These are phyloP conservation scores for Zaprionus inermis DNA, from an alignment of 1,140 invertebrate species.

Conservation along the genomic window DNA sequence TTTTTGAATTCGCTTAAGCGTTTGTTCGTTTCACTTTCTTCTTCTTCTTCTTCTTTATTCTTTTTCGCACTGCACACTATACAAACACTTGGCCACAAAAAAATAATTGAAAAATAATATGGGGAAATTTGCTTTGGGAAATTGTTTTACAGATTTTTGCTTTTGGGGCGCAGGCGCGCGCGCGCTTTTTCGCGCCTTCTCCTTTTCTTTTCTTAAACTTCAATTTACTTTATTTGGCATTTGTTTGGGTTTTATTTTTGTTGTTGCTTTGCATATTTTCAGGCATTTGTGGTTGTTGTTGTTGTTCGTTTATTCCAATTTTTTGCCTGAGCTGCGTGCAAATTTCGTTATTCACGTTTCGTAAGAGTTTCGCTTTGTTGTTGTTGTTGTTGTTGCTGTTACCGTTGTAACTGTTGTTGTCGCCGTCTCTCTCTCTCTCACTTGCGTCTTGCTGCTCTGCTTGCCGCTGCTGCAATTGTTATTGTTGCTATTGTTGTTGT, in stretches of 20 bases:
- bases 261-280: constrained; percentile 11
- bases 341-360: constrained; percentile 49
- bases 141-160: background rate
- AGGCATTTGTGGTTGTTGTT: constrained; percentile 2
- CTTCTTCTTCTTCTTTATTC: background rate
- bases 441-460: constrained; percentile 31
- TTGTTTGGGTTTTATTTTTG: constrained; percentile 14
- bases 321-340: constrained; percentile 6
- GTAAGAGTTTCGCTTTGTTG: constrained; percentile 40
- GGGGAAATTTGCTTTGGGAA: background rate
- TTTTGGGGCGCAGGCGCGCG: background rate
- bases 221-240: constrained; percentile 5
- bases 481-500: constrained; percentile 19
- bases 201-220: background rate
- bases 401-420: constrained; percentile 9
- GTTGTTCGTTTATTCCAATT: constrained; percentile 9
- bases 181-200: background rate
- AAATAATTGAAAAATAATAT: constrained; percentile 1
- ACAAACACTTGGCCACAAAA: background rate
- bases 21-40: constrained; percentile 7
- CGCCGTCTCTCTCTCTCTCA: constrained; percentile 1
- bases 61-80: background rate
- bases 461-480: constrained; percentile 24
- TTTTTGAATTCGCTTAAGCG: background rate
- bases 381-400: constrained; percentile 4